These are phyloP conservation scores for Lasaia peninsularis DNA, from an alignment of 1,140 invertebrate genomes.

Conservation along the genomic window DNA sequence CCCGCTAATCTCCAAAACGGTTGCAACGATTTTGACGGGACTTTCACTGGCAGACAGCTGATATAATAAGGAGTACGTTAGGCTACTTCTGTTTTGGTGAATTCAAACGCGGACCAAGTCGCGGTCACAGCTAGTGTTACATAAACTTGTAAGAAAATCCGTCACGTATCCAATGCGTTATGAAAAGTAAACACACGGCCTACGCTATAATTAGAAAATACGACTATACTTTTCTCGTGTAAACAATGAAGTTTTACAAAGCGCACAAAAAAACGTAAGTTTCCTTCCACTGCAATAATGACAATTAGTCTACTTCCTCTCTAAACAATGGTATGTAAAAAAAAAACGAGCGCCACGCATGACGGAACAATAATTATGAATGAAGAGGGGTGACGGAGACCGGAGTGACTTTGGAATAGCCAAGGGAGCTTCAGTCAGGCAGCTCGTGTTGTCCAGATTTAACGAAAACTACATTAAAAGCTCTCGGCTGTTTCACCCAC, in stretches of 20 bases:
- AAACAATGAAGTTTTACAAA: conserved; percentile 37
- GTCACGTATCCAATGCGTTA: neutral
- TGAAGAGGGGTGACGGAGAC: conserved; percentile 34
- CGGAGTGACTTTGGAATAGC: conserved; percentile 16
- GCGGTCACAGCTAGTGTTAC: too few relatives aligned
- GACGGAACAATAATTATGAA: conserved; percentile 42
- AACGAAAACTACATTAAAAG: neutral
- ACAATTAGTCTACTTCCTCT: conserved; percentile 56
- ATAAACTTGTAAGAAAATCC: too few relatives aligned
- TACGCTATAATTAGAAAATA: neutral
- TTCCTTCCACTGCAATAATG: conserved; percentile 42
- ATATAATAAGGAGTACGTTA: too few relatives aligned
- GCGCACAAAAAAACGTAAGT: conserved; percentile 33
- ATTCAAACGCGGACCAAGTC: too few relatives aligned
- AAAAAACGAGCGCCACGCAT: conserved; percentile 44
- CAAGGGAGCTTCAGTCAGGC: neutral
- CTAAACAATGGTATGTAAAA: conserved; percentile 53
- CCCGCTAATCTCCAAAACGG: too few relatives aligned
- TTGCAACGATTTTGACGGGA: too few relatives aligned
- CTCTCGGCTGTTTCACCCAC: too few relatives aligned
- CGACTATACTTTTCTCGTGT: neutral
- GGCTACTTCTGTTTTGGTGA: too few relatives aligned
- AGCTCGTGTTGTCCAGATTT: neutral
- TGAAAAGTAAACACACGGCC: neutral
- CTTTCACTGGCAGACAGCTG: too few relatives aligned